Base-by-base conservation (phyloP, 2,888 invertebrate genomes). In the Amorpha juglandis region DNA sequence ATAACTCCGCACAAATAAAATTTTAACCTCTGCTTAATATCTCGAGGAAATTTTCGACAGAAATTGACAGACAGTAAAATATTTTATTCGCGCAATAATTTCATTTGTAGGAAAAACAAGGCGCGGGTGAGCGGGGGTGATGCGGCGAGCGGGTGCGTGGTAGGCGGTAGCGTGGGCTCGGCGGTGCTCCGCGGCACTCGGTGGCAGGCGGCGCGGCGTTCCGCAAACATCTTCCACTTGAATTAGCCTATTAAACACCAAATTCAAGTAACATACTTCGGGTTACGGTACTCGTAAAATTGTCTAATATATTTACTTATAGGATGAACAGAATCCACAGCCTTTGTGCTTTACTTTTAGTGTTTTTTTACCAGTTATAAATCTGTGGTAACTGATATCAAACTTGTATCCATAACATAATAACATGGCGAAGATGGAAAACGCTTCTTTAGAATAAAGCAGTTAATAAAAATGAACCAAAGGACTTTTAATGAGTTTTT, bases 61-160 rank as follows among this genome's bases (percentile, higher is more conserved):
- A 83, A 92, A 93, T 92, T 91, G 93, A 92, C 93, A 91, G 93
- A 88, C 92, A 87, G 87, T 93, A 91, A 93, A 93, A 92, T 92
- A 92, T 93, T 93, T 93, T 92, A 93, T 89, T 84, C 88, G 76
- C 75, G 85, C 86, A 88, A 91, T 93, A 92, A 93, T 91, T 92
- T 91, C 85, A 90, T 92, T 92, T 91, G 87, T 80, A 87, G 88
- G 91, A 91, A 93, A 91, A 91, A 92, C 92, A 90, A 88, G 79
- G 76, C 77, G 78, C 72, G 75, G 69, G 70, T 45, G 72, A 67
- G 71, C 67, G 74, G 68, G 64, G 68, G 58, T 58, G 12, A 9
- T 1, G 45, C 45, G 12, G 14, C 55, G n/a, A n/a, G n/a, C n/a
- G 42, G 38, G 38, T 67, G 71, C 68, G 73, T 69, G 64, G 68